Base-by-base conservation (phyloP, 92 coral and sea anemone genomes). In the Porites cylindrica region DNA sequence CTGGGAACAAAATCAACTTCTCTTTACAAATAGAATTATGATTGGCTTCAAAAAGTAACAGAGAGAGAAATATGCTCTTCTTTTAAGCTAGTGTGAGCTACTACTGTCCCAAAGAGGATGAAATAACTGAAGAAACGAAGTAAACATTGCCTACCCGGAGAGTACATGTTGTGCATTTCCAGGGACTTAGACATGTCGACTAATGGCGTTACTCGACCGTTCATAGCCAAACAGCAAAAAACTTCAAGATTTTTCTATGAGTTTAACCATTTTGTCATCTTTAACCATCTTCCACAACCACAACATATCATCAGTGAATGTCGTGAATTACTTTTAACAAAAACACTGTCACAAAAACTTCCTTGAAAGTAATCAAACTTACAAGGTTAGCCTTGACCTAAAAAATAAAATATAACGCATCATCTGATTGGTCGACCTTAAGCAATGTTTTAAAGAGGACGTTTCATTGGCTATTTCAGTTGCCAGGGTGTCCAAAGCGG, bases 201-300 rank as follows among this genome's bases (percentile, higher is more conserved):
- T 4, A 10, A 13, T 14, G 87, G 87, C 14, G 72, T 21, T 17
- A 83, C 80, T 50, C 87, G 80, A 17, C 87, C 67, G 80, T 6
- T 62, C 87, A 83, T 83, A 50, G 1, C 87, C 78, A 61, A 50
- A 58, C 47, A 38, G 47, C 47, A 16, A 19, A 29, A 58, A 71
- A 70, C 68, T 1, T 58, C 71, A 32, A 58, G 58, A 67, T 32
- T 17, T 26, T 5, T 47, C 53, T 58, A 26, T 68, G 1, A 13
- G 20, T 38, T 20, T 29, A 26, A 6, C 8, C 56, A 58, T 59
- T 3, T 12, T 78, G 20, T 14, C 10, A 65, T 4, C 11, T 38
- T n/a, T 6, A 10, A 26, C 21, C n/a, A 65, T 4, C 11, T 38
- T n/a, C 7, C 21, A 26, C n/a, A 26, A n/a, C 5, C 58, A 14